phyloP scores from a whole-genome alignment of 2,113 vertebrate species.

The Aegotheles bennettii region DNA sequence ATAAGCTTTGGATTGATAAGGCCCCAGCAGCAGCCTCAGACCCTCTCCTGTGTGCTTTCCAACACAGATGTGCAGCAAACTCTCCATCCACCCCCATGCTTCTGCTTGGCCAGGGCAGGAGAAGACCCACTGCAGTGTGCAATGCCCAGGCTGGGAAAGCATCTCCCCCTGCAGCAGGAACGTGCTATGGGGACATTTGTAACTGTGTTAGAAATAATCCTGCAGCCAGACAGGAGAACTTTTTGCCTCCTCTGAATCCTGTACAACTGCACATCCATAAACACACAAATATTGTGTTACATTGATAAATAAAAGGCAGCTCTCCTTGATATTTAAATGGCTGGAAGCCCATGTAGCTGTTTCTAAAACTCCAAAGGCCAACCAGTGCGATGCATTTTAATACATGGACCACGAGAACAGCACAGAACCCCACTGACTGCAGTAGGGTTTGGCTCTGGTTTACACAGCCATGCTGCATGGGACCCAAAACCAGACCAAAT shows the following conservation, averaged over 20 bases:
- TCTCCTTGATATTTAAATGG: not conserved
- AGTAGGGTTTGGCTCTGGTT: not conserved
- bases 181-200: fast-evolving
- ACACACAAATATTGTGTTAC: fast-evolving
- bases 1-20: not conserved
- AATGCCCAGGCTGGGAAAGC: not conserved
- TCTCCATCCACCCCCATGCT: not conserved
- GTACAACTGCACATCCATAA: not conserved
- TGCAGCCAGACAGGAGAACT: fast-evolving
- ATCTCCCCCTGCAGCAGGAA: not conserved
- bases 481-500: not conserved
- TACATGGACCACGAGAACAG: fast-evolving
- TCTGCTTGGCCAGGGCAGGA: not conserved
- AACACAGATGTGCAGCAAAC: not conserved
- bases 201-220: not conserved
- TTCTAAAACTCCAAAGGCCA: not conserved
- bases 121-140: not conserved
- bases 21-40: not conserved
- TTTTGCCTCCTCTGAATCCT: not conserved
- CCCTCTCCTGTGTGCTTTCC: not conserved
- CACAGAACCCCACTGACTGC: not conserved
- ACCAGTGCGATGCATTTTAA: fast-evolving
- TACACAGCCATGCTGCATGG: fast-evolving
- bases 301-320: not conserved
- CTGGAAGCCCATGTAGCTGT: not conserved